Conservation (phyloP, 2,113 vertebrate genomes). For the Semnopithecus entellus region DNA sequence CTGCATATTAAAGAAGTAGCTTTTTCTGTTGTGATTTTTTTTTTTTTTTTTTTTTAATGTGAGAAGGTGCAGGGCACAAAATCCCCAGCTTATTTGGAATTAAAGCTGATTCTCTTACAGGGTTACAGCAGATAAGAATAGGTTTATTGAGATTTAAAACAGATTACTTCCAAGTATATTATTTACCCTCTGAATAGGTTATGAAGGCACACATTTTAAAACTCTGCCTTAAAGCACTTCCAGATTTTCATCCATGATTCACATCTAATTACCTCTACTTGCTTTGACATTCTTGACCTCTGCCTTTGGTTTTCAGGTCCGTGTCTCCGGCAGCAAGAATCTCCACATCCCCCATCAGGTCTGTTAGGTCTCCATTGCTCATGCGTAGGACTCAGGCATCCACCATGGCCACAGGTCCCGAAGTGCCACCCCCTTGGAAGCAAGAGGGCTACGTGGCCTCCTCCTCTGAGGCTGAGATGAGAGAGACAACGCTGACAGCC, state of each 20-base stretch:
- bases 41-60: background rate
- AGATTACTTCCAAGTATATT: conserved; percentile 6
- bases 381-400: conserved; percentile 85
- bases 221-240: background rate
- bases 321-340: conserved; percentile 93
- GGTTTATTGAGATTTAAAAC: conserved; percentile 25
- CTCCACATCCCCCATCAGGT: conserved; percentile 93
- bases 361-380: conserved; percentile 93
- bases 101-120: background rate
- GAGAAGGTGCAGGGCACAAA: background rate
- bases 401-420: conserved; percentile 77
- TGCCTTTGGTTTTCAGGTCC: conserved; percentile 81
- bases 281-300: background rate
- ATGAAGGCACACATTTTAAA: background rate
- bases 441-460: conserved; percentile 87
- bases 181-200: background rate
- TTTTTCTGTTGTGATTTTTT: background rate
- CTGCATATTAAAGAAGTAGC: background rate
- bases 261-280: fast-evolving
- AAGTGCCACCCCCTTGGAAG: conserved; percentile 97
- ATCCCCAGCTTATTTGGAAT: conserved; percentile 1
- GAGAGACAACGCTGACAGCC: conserved; percentile 85
- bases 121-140: background rate
- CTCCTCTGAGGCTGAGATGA: conserved; percentile 86
- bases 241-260: background rate